phyloP scores from a whole-genome alignment of 2,888 invertebrate species.

The Asteroscopus sphinx region DNA sequence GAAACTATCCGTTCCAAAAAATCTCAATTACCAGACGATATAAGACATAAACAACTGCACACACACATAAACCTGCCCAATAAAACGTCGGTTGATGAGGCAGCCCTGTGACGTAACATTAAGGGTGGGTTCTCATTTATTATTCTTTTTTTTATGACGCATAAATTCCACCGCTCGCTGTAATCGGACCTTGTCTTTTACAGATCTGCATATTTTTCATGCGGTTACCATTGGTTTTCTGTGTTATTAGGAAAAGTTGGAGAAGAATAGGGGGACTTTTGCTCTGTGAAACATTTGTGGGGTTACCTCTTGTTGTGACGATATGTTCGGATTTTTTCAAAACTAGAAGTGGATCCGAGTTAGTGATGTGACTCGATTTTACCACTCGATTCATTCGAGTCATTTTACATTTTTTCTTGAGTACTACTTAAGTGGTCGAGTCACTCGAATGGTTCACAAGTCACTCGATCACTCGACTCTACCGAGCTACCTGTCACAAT shows the following conservation, averaged over 20 bases:
- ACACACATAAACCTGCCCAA: slow-evolving; percentile 9
- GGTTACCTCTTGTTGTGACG: not conserved
- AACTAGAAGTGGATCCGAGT: too few relatives aligned
- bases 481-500: too few relatives aligned
- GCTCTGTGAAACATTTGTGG: slow-evolving; percentile 22
- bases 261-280: slow-evolving; percentile 36
- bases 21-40: slow-evolving; percentile 8
- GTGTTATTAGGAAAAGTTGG: slow-evolving; percentile 45
- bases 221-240: slow-evolving; percentile 47
- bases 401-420: too few relatives aligned
- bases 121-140: slow-evolving; percentile 62
- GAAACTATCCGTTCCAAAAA: slow-evolving; percentile 4
- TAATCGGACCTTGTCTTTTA: slow-evolving; percentile 63
- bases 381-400: too few relatives aligned
- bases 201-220: slow-evolving; percentile 67
- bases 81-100: slow-evolving; percentile 32
- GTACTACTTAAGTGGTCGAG: too few relatives aligned
- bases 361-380: too few relatives aligned
- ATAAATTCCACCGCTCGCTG: slow-evolving; percentile 62
- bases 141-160: slow-evolving; percentile 68
- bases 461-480: too few relatives aligned
- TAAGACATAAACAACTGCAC: slow-evolving; percentile 21
- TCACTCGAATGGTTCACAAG: too few relatives aligned
- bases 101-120: slow-evolving; percentile 51
- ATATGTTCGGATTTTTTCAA: too few relatives aligned